Conservation (phyloP, 1,140 invertebrate genomes). For the Drosophila subobscura region DNA sequence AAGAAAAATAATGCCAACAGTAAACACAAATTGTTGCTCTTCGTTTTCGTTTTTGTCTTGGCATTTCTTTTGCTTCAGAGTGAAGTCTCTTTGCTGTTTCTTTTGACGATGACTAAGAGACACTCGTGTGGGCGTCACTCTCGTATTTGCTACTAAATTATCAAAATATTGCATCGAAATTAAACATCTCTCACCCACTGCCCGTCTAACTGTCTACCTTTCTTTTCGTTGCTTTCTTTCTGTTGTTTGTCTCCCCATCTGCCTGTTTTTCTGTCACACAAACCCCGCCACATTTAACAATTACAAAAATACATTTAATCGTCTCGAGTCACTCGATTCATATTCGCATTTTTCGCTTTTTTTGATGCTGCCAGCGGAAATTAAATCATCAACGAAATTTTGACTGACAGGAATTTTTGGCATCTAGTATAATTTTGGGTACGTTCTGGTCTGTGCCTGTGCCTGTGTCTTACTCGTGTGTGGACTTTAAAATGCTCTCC, state of each 20-base stretch:
- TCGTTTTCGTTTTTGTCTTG: constrained; percentile 29
- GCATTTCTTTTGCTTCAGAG: constrained; percentile 11
- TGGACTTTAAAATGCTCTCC: neutral
- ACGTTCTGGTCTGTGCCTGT: neutral
- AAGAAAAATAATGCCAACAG: constrained; percentile 12
- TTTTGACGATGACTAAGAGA: constrained; percentile 46
- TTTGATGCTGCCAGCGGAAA: constrained; percentile 56
- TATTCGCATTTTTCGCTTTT: constrained; percentile 31
- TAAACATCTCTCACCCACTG: constrained; percentile 29
- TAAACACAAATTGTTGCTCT: constrained; percentile 27
- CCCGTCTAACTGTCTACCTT: constrained; percentile 5
- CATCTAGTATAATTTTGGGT: constrained; percentile 4
- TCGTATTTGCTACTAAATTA: constrained; percentile 55
- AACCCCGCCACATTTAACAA: constrained; percentile 54
- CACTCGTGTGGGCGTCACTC: constrained; percentile 44
- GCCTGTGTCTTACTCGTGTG: neutral
- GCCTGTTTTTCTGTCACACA: constrained; percentile 16
- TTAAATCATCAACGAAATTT: constrained; percentile 70
- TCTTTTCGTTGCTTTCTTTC: constrained; percentile 25
- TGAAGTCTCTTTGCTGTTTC: constrained; percentile 9
- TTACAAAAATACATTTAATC: constrained; percentile 69
- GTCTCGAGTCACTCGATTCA: constrained; percentile 42
- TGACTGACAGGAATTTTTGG: constrained; percentile 58
- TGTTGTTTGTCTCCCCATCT: constrained; percentile 2
- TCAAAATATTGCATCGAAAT: constrained; percentile 70